Evolutionary conservation across 2,797 vertebrate species (phyloP), one percentile per base, ranked within the genome.

Genomic region (Gallinago nigripennis): DNA sequence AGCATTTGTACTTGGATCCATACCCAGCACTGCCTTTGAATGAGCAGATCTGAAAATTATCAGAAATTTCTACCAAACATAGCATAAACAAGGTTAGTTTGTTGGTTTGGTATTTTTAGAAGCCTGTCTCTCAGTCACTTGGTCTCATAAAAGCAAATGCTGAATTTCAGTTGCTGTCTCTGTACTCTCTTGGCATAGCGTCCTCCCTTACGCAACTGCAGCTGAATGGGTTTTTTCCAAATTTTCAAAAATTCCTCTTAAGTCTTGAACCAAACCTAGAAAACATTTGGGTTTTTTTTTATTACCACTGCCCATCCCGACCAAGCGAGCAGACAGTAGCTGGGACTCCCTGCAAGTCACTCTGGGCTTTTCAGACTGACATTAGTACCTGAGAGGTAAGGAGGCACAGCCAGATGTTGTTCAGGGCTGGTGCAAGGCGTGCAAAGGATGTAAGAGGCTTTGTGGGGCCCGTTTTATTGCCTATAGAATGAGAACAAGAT

Each of bases 281-380:
- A 20, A 77, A 65, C 31, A 13, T 2, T 6, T 20, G 23, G 28
- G 31, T 31, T 30, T 60, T 53, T 61, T 19, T 23, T 48, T 6
- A n/a, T 51, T 45, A 70, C 37, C 56, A 24, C 61, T 64, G 35
- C 45, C 51, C 50, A 24, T 50, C 61, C 50, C 30, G 46, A 39
- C 23, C 16, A 43, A 75, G n/a, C 2, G 16, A 71, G 73, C 28
- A 75, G 69, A 35, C 11, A 65, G 58, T 5, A 76, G 31, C 17
- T 41, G 48, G 31, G 16, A 31, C 10, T 70, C n/a, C 1, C 5
- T 2, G 2, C 1, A 2, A 51, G 37, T 30, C 33, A 31, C 69
- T 33, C 11, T 0, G 2, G 13, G 39, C 27, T 33, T 57, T 56
- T 57, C 50, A 78, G 25, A 13, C 24, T 8, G 23, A 16, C 12